Percentiles rank a stretch among this genome's conserved stretches.
Conservation (phyloP, 1,140 invertebrate species). For the Magallana gigas region DNA sequence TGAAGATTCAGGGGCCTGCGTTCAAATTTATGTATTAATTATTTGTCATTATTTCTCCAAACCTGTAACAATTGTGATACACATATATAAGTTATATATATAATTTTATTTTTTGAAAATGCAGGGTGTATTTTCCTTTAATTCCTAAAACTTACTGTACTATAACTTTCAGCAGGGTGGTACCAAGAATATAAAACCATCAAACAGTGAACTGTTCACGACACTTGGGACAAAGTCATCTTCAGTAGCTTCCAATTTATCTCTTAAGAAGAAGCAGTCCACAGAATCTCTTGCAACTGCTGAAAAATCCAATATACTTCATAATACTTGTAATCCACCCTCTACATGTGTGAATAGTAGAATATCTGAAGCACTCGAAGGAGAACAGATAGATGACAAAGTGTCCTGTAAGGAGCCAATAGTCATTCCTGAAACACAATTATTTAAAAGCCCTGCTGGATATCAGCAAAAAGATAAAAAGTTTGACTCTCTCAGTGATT, state of each 20-base stretch:
- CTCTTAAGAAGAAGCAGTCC: not conserved
- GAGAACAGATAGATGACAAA: not conserved
- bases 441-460: conserved; percentile 23
- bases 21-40: too few relatives aligned
- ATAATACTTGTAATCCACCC: not conserved
- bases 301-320: not conserved
- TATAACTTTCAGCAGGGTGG: not conserved
- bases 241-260: not conserved
- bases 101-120: too few relatives aligned
- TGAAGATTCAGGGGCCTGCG: too few relatives aligned
- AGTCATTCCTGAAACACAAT: conserved; percentile 58
- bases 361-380: not conserved
- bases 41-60: too few relatives aligned
- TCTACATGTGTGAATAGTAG: not conserved
- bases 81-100: too few relatives aligned
- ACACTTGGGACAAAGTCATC: not conserved
- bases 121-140: too few relatives aligned
- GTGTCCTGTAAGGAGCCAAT: not conserved
- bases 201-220: not conserved
- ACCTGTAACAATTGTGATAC: too few relatives aligned
- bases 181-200: not conserved
- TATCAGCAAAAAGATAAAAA: not conserved
- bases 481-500: not conserved
- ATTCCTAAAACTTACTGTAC: too few relatives aligned
- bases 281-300: not conserved